Evolutionary conservation across 2,797 vertebrate species (phyloP).

Genomic region (Rhodeus uyekii): DNA sequence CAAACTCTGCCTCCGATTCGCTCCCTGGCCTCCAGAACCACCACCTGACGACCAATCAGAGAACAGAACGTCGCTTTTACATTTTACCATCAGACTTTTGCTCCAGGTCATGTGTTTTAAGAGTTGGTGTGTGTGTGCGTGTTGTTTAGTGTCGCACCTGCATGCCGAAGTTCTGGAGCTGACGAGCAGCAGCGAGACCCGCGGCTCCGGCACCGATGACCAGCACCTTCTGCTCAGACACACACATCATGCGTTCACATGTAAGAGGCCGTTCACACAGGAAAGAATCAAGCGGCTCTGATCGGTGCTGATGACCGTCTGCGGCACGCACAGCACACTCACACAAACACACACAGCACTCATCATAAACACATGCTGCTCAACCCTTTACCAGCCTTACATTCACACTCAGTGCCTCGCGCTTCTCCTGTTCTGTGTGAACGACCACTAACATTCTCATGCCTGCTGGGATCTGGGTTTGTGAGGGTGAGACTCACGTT

Average conservation of each 20-base stretch:
- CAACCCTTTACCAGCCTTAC: too few species aligned
- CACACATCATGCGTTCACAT: background rate
- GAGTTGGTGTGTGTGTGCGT: background rate
- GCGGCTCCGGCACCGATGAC: conserved; percentile 91
- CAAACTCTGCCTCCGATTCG: conserved; percentile 94
- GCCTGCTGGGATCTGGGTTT: background rate
- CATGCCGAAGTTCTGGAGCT: conserved; percentile 94
- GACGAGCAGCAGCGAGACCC: conserved; percentile 92
- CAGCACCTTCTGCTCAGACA: conserved; percentile 83
- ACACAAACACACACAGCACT: too few species aligned
- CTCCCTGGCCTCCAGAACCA: conserved; percentile 91
- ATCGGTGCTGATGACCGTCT: too few species aligned
- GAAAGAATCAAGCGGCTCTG: too few species aligned
- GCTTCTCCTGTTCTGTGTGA: too few species aligned
- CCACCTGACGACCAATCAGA: conserved; percentile 75
- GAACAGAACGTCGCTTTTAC: background rate
- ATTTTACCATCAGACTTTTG: too few species aligned
- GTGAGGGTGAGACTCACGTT: conserved; percentile 78
- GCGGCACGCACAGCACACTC: too few species aligned
- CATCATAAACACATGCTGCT: too few species aligned
- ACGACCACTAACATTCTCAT: background rate
- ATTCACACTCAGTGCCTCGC: too few species aligned
- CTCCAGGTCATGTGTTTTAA: too few species aligned
- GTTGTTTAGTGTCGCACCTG: conserved; percentile 77
- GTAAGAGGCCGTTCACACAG: background rate